Percentiles rank a stretch among this genome's conserved stretches.
Conservation (phyloP, 2,888 invertebrate species). For the Tenthredo mesomela region DNA sequence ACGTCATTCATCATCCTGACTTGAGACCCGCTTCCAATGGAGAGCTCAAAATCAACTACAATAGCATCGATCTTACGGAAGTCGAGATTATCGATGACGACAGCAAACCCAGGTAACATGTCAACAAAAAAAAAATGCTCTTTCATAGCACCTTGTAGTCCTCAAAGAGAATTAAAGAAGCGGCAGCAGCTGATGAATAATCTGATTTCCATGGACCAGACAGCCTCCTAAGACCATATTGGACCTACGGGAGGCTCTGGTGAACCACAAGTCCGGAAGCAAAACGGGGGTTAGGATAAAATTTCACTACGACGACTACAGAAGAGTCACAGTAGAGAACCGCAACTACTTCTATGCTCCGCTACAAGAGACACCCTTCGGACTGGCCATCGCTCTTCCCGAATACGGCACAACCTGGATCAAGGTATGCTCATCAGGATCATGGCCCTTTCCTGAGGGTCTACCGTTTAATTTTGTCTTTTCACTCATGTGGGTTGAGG, state of each 20-base stretch:
- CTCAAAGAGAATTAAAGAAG: not conserved
- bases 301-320: constrained; percentile 92
- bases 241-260: constrained; percentile 85
- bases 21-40: constrained; percentile 89
- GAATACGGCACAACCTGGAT: constrained; percentile 89
- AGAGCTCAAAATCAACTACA: constrained; percentile 93
- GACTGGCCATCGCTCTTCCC: constrained; percentile 91
- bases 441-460: not conserved
- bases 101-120: constrained; percentile 81
- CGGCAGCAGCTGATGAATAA: not conserved
- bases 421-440: constrained; percentile 65
- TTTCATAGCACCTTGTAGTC: not conserved
- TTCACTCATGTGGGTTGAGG: not conserved
- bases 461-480: not conserved
- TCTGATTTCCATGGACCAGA: constrained; percentile 59
- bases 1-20: constrained; percentile 96
- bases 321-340: constrained; percentile 88
- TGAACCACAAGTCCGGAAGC: constrained; percentile 85
- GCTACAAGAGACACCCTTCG: constrained; percentile 91
- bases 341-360: constrained; percentile 92
- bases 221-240: constrained; percentile 70
- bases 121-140: not conserved
- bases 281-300: constrained; percentile 85
- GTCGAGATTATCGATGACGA: constrained; percentile 92
- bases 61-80: constrained; percentile 97